phyloP scores from a whole-genome alignment of 92 coral and sea anemone species.

The Plumapathes pennacea region DNA sequence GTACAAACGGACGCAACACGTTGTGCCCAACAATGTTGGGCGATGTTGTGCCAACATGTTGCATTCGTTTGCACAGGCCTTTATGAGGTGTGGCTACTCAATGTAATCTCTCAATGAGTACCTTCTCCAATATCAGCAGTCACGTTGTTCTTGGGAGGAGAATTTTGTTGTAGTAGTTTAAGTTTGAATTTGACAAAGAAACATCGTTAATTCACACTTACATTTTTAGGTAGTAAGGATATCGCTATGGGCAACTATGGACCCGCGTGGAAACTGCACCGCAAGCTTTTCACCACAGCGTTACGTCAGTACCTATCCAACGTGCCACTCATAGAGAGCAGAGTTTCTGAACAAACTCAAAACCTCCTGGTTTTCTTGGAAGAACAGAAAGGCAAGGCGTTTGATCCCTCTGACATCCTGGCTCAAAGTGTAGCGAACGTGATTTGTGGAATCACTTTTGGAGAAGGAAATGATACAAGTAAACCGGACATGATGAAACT shows the following conservation, averaged over 20 bases:
- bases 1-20: too few relatives aligned
- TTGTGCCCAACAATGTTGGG: too few relatives aligned
- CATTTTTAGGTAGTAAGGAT: constrained; percentile 19
- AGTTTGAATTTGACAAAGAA: too few relatives aligned
- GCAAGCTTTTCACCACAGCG: constrained; percentile 64
- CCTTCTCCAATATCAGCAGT: too few relatives aligned
- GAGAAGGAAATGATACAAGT: constrained; percentile 47
- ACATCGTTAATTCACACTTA: too few relatives aligned
- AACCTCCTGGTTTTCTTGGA: constrained; percentile 44
- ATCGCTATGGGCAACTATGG: constrained; percentile 57
- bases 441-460: constrained; percentile 62
- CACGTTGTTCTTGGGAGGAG: too few relatives aligned
- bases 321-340: constrained; percentile 29
- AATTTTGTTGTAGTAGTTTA: too few relatives aligned
- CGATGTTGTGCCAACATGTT: too few relatives aligned
- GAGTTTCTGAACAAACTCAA: constrained; percentile 37
- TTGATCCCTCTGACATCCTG: constrained; percentile 54
- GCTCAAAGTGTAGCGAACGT: constrained; percentile 62
- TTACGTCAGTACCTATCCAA: constrained; percentile 44
- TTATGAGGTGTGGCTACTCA: too few relatives aligned
- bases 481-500: constrained; percentile 48
- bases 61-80: too few relatives aligned
- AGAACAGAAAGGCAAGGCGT: constrained; percentile 40
- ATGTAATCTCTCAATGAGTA: too few relatives aligned
- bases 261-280: constrained; percentile 71